Percentiles rank a stretch among this genome's conserved stretches.
These are phyloP conservation scores for Symphodus melops DNA, from an alignment of 2,113 vertebrate genomes.

Conservation along the genomic window DNA sequence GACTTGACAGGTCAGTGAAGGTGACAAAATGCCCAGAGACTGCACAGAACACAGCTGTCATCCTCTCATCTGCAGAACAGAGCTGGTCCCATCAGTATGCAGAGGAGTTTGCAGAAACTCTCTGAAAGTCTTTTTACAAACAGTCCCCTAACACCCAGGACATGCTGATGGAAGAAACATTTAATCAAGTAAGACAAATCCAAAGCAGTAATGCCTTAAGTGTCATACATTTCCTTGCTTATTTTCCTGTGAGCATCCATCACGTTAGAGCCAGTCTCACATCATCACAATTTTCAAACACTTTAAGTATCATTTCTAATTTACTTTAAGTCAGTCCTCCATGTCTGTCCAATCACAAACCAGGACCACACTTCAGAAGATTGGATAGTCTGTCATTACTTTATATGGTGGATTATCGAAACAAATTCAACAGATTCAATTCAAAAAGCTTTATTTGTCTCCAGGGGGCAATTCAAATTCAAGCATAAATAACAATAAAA, in stretches of 20 bases:
- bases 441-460: too few species aligned
- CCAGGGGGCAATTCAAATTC: too few species aligned
- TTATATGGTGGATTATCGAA: too few species aligned
- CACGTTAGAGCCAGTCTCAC: neutral
- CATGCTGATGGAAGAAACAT: neutral
- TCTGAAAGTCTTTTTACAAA: constrained; percentile 46
- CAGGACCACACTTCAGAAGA: neutral
- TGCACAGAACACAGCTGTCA: constrained; percentile 55
- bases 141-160: constrained; percentile 6
- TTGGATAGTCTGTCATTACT: too few species aligned
- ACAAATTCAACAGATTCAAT: too few species aligned
- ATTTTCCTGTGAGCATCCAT: neutral
- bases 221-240: neutral
- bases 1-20: constrained; percentile 64
- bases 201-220: neutral
- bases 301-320: neutral
- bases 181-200: constrained; percentile 12
- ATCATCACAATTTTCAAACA: neutral
- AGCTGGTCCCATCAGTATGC: constrained; percentile 46
- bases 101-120: constrained; percentile 40
- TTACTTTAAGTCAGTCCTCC: neutral
- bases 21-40: constrained; percentile 63
- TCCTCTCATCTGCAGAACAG: constrained; percentile 34
- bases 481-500: too few species aligned
- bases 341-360: neutral